Base-by-base conservation (phyloP, 2,797 vertebrate genomes). In the Acrossocheilus fasciatus region DNA sequence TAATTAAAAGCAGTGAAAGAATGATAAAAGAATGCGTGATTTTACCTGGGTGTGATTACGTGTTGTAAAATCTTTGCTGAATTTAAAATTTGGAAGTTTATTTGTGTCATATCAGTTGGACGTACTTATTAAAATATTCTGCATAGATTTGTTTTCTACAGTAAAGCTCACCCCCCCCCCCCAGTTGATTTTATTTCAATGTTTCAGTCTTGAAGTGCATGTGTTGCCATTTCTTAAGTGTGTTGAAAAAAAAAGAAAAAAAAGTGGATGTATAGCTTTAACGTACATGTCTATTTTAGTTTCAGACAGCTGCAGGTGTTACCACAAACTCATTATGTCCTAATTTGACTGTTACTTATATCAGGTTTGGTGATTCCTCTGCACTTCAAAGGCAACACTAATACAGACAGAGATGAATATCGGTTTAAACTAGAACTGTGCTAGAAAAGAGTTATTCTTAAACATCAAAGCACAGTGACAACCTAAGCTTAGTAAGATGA, bases 301-400 rank as follows among this genome's bases (percentile, higher is more conserved):
- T 39, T 62, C n/a, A 41, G 68, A 20, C 66, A 59, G 15, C 81
- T 17, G 39, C 77, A 86, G 77, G 84, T 81, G 54, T 81, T 10
- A 72, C 66, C 84, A 72, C 75, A 80, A 39, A 18, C 23, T 34
- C 11, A 41, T 30, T 14, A 34, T 62, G 66, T 23, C 20, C 43
- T 86, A 34, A 59, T 72, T 59, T 36, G 6, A 62, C 26, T 70
- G 83, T 43, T 59, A 79, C 34, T 64, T 43, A 69, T 4, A 52
- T 41, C 3, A 26, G 74, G 30, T 84, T 70, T 26, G 45, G 18
- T n/a, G 80, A 52, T 23, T 62, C 41, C 6, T 45, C 39, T 79
- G 62, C 12, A 20, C 41, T 64, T 82, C 36, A 47, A 47, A 68
- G 43, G 11, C 18, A 50, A 6, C 30, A 8, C 45, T 15, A 66